Base-by-base conservation (phyloP, 1,140 invertebrate species). In the Leptinotarsa defecta region DNA sequence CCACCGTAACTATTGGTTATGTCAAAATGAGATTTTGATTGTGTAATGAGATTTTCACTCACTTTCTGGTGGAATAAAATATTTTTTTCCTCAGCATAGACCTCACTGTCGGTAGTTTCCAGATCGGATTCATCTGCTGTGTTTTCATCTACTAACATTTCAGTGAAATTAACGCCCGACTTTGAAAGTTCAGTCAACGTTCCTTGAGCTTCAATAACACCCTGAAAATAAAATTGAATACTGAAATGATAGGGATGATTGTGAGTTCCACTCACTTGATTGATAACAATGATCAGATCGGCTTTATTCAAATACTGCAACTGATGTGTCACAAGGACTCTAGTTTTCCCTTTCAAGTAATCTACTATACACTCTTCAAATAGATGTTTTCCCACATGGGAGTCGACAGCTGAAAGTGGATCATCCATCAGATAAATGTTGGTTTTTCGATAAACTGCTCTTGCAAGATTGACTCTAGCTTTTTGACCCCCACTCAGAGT, bases 401-500 rank as follows among this genome's bases (percentile, higher is more conserved):
- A 27, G 78, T 93, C 92, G 0, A 93, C 91, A 0, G 94, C 94
- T 80, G 92, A 93, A 1, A 95, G 84, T 1, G 94, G 93, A 86
- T 95, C 94, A 82, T 95, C 94, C 4, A 95, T 84, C 1, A 95
- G 82, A 83, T 94, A 95, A 48, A 95, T 88, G 83, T 94, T 91
- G 1, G 91, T 89, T 5, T 90, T 86, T 81, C 89, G 91, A 78
- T 94, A 94, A 49, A 94, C 88, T 11, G 93, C 91, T 75, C 94
- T 89, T 0, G 94, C 94, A 70, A 96, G 88, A 87, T 93, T 96
- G n/a, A 98, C 91, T 81, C 96, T 88, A 48, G 95, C 95, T 76
- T 91, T 91, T 86, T 97, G 96, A 48, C 96, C 95, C 11, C 96
- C 95, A 71, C 94, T 96, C 3, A 97, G 86, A 5, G 92, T 92